These are phyloP conservation scores for Rhabdomys pumilio DNA, from an alignment of 2,797 vertebrate genomes.

Conservation along the genomic window DNA sequence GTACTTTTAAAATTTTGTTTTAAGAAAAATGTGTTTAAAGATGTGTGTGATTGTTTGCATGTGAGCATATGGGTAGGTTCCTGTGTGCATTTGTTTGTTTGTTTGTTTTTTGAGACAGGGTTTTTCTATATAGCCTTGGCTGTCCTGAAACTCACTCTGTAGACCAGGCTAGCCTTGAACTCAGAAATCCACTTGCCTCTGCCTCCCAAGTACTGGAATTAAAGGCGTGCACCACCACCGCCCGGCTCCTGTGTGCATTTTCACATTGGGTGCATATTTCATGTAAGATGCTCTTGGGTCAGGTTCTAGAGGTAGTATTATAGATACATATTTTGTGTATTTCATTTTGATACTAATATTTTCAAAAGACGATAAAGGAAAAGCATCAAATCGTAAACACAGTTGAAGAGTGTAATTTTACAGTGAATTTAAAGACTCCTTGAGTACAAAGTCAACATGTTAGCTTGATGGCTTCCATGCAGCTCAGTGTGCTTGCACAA, in stretches of 20 bases:
- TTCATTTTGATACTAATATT: constrained; percentile 34
- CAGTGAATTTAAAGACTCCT: not conserved
- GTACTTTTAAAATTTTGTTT: not conserved
- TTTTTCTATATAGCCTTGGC: too few relatives aligned
- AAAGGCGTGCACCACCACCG: too few relatives aligned
- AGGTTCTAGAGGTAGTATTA: constrained; percentile 6
- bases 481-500: not conserved
- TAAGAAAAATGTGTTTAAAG: not conserved
- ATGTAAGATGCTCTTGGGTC: not conserved
- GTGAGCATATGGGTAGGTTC: not conserved
- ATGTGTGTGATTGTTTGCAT: not conserved
- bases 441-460: not conserved
- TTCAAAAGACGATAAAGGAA: not conserved
- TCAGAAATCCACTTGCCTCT: too few relatives aligned
- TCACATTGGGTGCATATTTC: not conserved
- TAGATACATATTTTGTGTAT: not conserved
- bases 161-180: too few relatives aligned
- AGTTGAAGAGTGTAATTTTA: not conserved
- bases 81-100: too few relatives aligned
- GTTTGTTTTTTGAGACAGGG: too few relatives aligned
- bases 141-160: too few relatives aligned
- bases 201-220: too few relatives aligned
- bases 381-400: not conserved
- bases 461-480: not conserved
- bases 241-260: not conserved